These are phyloP conservation scores for Cosmia trapezina DNA, from an alignment of 2,888 invertebrate species.

Conservation along the genomic window DNA sequence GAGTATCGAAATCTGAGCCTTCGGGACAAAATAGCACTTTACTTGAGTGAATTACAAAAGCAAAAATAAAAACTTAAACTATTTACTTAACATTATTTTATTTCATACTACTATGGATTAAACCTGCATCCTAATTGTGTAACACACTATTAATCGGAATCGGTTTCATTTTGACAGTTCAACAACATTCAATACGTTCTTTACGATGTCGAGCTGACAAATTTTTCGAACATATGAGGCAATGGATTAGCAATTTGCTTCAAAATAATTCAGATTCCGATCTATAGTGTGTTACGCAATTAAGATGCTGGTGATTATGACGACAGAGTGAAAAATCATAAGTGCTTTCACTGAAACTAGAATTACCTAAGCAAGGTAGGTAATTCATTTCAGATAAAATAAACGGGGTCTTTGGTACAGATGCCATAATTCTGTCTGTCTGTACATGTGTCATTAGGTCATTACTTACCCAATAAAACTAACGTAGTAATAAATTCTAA, in stretches of 20 bases:
- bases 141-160: no score
- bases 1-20: slow-evolving; percentile 52
- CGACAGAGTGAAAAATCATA: background rate
- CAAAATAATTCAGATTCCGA: no score
- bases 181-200: no score
- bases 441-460: background rate
- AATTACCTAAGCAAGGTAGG: background rate
- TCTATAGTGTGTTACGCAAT: no score
- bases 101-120: background rate
- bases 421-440: background rate
- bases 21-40: slow-evolving; percentile 17
- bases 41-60: background rate
- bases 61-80: background rate
- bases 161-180: no score
- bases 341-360: background rate
- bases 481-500: slow-evolving; percentile 22
- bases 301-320: no score
- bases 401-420: background rate
- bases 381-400: background rate
- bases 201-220: no score
- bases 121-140: no score
- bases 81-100: background rate
- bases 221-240: no score
- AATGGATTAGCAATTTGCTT: no score
- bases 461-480: slow-evolving; percentile 6